Conservation (phyloP, 2,888 invertebrate species). For the Tachina lurida region DNA sequence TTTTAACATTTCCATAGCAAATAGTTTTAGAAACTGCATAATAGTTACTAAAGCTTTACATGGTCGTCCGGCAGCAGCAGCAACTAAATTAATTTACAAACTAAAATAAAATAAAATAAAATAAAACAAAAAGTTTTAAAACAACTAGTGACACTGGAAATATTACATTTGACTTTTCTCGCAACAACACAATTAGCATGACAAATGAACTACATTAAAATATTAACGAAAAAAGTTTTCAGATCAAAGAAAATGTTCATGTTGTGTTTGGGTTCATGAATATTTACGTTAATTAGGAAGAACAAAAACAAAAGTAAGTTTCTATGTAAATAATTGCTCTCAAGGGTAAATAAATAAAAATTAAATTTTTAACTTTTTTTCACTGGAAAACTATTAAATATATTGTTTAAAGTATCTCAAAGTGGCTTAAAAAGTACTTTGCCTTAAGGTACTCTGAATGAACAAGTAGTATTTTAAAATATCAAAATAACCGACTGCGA, state of each 20-base stretch:
- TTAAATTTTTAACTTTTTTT: too few relatives aligned
- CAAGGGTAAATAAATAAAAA: not conserved
- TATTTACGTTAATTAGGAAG: not conserved
- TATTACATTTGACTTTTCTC: slow-evolving; percentile 46
- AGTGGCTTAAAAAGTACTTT: too few relatives aligned
- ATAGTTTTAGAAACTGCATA: slow-evolving; percentile 24
- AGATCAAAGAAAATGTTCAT: not conserved
- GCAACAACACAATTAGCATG: slow-evolving; percentile 56
- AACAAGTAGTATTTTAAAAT: too few relatives aligned
- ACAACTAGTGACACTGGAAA: slow-evolving; percentile 24
- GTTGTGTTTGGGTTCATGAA: too few relatives aligned
- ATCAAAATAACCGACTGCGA: too few relatives aligned
- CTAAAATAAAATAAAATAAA: slow-evolving; percentile 27
- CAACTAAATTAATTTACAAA: slow-evolving; percentile 15
- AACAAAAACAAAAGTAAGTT: not conserved
- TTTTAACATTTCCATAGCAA: not conserved
- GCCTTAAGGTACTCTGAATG: too few relatives aligned
- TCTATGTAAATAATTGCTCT: not conserved
- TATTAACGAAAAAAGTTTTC: slow-evolving; percentile 13
- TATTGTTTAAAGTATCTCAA: too few relatives aligned
- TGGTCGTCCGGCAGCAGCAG: not conserved
- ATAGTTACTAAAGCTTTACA: not conserved
- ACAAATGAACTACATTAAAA: slow-evolving; percentile 59
- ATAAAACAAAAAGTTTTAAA: slow-evolving; percentile 28
- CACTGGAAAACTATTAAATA: too few relatives aligned